Evolutionary conservation across 2,113 vertebrate genomes (phyloP), one percentile per base, ranked within the genome.

Genomic region (Ammodytes marinus): DNA sequence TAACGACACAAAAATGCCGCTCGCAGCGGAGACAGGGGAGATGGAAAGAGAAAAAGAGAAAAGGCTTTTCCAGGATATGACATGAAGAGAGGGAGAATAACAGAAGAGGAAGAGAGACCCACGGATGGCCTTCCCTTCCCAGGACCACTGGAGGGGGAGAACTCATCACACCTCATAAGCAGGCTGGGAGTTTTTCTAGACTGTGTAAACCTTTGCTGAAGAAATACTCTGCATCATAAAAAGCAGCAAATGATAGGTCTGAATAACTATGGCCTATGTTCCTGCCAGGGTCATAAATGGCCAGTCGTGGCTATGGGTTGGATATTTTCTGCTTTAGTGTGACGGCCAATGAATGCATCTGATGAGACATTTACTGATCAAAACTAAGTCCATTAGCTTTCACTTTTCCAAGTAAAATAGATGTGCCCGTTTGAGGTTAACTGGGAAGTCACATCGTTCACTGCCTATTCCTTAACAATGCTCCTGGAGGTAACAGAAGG

Each of bases 1-100:
- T 93, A 95, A 95, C 83, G 74, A 88, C 91, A 84, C 79, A 95
- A 95, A 95, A 94, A 95, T 95, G 93, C 89, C 27, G 89, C 83
- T 91, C 77, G 66, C 65, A 79, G 91, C 77, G 89, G 86, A 90
- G 85, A 88, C 72, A 19, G 49, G 60, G 74, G 57, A 80, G 82
- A 74, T 8, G 55, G 63, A 66, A 47, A 42, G 57, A 82, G 82
- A 60, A n/a, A 65, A 42, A 53, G 53, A 49, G 57, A 76, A 81
- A 71, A 14, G 69, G 67, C 71, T 76, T 81, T 88, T 75, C 27
- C 83, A 78, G 65, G 58, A 72, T 69, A 37, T 74, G 70, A 86
- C 6, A 68, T 17, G 67, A 68, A 59, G 42, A 59, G 42, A 77
- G n/a, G 12, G 55, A 73, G 57, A 68, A 46, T 17, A 12, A 70